These are phyloP conservation scores for Amniataba percoides DNA, from an alignment of 2,797 vertebrate genomes.

Conservation along the genomic window DNA sequence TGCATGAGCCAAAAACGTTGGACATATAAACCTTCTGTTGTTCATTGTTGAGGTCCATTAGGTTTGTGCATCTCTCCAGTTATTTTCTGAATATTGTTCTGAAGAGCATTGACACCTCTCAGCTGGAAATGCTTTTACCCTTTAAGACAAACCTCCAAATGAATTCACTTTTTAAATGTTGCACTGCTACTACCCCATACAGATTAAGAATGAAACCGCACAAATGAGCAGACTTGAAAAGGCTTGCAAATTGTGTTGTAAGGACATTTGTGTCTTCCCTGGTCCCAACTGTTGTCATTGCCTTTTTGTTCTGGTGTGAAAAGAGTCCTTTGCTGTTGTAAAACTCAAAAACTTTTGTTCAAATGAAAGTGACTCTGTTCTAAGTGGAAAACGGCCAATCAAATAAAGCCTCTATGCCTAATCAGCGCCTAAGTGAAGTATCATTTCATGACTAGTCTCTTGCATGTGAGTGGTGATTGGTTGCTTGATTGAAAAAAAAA, in stretches of 20 bases:
- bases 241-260: conserved; percentile 67
- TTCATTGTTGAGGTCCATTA: conserved; percentile 18
- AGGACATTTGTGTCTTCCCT: conserved; percentile 68
- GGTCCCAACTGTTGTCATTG: conserved; percentile 74
- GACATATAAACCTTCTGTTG: conserved; percentile 19
- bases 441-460: conserved; percentile 42
- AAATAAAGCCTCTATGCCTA: conserved; percentile 80
- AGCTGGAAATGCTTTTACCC: conserved; percentile 52
- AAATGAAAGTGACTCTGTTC: conserved; percentile 76
- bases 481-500: conserved; percentile 15
- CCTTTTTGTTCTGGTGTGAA: conserved; percentile 74
- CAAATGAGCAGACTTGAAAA: conserved; percentile 47
- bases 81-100: conserved; percentile 40
- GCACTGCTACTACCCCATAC: conserved; percentile 33
- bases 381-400: conserved; percentile 76
- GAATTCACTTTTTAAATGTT: conserved; percentile 47
- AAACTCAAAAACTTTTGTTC: conserved; percentile 69
- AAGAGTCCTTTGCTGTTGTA: conserved; percentile 79
- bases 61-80: conserved; percentile 26
- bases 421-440: conserved; percentile 25
- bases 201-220: conserved; percentile 46
- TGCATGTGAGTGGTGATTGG: conserved; percentile 16
- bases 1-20: conserved; percentile 54
- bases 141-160: conserved; percentile 46
- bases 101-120: conserved; percentile 50